Base-by-base conservation (phyloP, 2,888 invertebrate genomes). In the Clitarchus hookeri region DNA sequence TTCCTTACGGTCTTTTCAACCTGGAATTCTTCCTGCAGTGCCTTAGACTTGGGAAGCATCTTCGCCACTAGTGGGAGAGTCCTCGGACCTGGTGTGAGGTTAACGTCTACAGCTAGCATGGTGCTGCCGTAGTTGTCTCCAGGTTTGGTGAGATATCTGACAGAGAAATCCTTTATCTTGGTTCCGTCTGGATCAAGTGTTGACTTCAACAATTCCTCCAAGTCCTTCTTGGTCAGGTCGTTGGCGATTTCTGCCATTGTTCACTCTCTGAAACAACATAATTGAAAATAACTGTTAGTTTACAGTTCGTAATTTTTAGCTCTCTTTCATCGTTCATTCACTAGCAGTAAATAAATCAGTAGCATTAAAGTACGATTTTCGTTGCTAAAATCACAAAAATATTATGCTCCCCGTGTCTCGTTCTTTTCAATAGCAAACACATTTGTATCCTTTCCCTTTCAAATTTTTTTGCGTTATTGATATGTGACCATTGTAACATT, bases 1-100 rank as follows among this genome's bases (percentile, higher is more conserved):
- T 94, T 94, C 36, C 36, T 82, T 2, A 82, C 82, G 8, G 36
- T 36, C 27, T 23, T 26, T 8, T 82, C 27, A 82, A 13, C 13
- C 36, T 82, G 82, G 23, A 82, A 82, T 6, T 9, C n/a, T 82
- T 44, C 23, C 19, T 82, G 36, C 36, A 82, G 27, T 6, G 13
- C 13, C 8, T 4, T 36, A 19, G 44, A 36, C 36, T 82, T 27
- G 16, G 82, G 82, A 27, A 82, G 44, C 27, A 82, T 27, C 44
- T 82, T 82, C 19, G 82, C 82, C 16, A 82, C 82, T 82, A 82
- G 23, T 16, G 82, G 82, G 16, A 36, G 44, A 86, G 6, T 88
- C 44, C 23, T 44, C 3, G 27, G 19, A 23, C 44, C 44, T 27
- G 82, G 82, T 36, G 36, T n/a, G 27, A 36, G 82, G 27, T 23